Conservation (phyloP, 1,140 invertebrate species). For the Hylyphantes graminicola region DNA sequence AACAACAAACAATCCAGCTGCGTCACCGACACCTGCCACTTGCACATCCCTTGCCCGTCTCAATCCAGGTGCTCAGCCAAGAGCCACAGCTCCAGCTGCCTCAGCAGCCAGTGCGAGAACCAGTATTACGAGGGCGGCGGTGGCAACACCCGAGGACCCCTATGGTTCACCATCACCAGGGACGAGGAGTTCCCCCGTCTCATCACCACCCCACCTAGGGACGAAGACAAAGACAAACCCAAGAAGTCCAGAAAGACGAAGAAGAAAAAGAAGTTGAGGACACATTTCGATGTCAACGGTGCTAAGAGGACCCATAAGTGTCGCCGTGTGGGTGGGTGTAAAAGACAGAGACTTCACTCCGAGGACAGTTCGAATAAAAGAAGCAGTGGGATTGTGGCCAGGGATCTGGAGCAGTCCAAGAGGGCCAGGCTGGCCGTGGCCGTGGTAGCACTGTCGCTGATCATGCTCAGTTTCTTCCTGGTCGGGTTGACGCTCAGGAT, state of each 20-base stretch:
- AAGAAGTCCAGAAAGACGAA: slow-evolving; percentile 23
- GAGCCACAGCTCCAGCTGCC: slow-evolving; percentile 55
- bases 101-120: slow-evolving; percentile 33
- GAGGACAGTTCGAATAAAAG: slow-evolving; percentile 60
- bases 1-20: slow-evolving; percentile 1
- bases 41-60: slow-evolving; percentile 36
- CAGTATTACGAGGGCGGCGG: slow-evolving; percentile 41
- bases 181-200: slow-evolving; percentile 45
- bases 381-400: slow-evolving; percentile 20
- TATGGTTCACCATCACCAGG: slow-evolving; percentile 22
- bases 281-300: slow-evolving; percentile 49
- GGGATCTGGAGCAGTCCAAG: slow-evolving; percentile 78
- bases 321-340: slow-evolving; percentile 68
- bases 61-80: slow-evolving; percentile 51
- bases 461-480: slow-evolving; percentile 85
- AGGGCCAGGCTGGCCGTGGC: slow-evolving; percentile 88
- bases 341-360: slow-evolving; percentile 54
- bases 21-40: slow-evolving; percentile 38
- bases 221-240: neutral
- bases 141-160: neutral
- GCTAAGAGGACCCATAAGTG: slow-evolving; percentile 49
- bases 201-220: slow-evolving; percentile 22
- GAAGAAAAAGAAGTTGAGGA: slow-evolving; percentile 19
- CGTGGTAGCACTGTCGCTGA: slow-evolving; percentile 83
- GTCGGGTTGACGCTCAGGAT: slow-evolving; percentile 89